Evolutionary conservation across 2,888 invertebrate genomes (phyloP).

Genomic region (Cybosia mesomella): DNA sequence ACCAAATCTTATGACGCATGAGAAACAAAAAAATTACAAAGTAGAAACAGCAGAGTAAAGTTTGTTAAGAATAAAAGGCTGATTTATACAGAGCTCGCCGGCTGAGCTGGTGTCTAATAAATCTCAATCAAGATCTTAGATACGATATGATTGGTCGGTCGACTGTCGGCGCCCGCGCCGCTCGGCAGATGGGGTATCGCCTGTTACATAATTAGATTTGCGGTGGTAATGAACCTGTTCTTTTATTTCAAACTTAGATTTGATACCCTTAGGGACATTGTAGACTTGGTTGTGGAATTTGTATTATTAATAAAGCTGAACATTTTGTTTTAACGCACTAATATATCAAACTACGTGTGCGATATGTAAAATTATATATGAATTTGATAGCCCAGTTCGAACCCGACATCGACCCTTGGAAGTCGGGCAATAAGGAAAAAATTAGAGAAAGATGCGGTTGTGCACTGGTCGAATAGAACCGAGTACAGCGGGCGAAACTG

Average conservation of each 20-base stretch:
- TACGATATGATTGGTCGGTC: constrained; percentile 72
- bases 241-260: constrained; percentile 60
- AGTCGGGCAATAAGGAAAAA: no score
- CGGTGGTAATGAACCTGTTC: constrained; percentile 74
- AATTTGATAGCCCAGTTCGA: no score
- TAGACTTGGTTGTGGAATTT: constrained; percentile 15
- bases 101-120: constrained; percentile 75
- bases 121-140: constrained; percentile 83
- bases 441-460: no score
- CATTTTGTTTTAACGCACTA: not conserved
- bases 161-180: constrained; percentile 69
- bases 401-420: no score
- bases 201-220: constrained; percentile 76
- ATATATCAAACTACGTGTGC: no score
- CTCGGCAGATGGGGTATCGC: constrained; percentile 19
- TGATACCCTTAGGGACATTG: constrained; percentile 34
- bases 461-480: no score
- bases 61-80: constrained; percentile 60
- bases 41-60: constrained; percentile 40
- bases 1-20: constrained; percentile 7
- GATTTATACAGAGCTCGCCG: constrained; percentile 69
- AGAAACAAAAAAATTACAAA: constrained; percentile 20
- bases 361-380: no score
- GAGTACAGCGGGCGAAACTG: no score
- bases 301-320: not conserved